phyloP scores from a whole-genome alignment of 1,140 invertebrate genomes.

The Aradophagus sp. region DNA sequence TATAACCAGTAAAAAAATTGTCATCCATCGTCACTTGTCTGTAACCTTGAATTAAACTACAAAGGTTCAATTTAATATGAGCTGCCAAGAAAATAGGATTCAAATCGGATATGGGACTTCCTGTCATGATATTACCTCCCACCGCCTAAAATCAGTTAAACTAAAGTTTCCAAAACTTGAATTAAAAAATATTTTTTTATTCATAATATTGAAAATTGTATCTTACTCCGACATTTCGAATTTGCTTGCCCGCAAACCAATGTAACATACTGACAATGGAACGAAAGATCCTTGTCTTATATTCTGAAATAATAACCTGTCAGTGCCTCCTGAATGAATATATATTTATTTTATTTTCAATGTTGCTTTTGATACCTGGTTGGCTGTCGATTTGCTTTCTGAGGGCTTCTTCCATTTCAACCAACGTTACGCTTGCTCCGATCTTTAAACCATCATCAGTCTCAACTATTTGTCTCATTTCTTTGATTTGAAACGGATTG shows the following conservation, averaged over 20 bases:
- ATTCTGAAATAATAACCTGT: conserved; percentile 61
- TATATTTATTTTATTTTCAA: conserved; percentile 5
- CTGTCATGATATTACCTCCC: conserved; percentile 95
- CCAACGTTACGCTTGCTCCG: conserved; percentile 87
- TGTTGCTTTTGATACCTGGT: conserved; percentile 70
- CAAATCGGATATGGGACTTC: conserved; percentile 97
- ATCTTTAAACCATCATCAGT: conserved; percentile 79
- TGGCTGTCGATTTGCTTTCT: conserved; percentile 76
- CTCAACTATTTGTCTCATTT: conserved; percentile 79
- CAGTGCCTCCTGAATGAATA: too few relatives aligned
- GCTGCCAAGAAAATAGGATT: conserved; percentile 93
- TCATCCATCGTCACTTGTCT: conserved; percentile 85
- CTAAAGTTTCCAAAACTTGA: too few relatives aligned
- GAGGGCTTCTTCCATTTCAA: conserved; percentile 81
- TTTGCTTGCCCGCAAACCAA: conserved; percentile 97
- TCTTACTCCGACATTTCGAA: conserved; percentile 87
- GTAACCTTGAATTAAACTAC: conserved; percentile 74
- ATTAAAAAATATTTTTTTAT: too few relatives aligned
- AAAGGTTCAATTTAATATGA: conserved; percentile 67
- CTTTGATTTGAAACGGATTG: conserved; percentile 82
- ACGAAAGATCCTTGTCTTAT: conserved; percentile 82
- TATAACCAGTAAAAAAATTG: conserved; percentile 91
- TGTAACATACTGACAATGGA: conserved; percentile 90
- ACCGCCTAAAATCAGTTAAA: conserved; percentile 80
- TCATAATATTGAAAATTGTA: too few relatives aligned